Evolutionary conservation across 2,113 vertebrate genomes (phyloP).

Genomic region (Notothenia coriiceps): DNA sequence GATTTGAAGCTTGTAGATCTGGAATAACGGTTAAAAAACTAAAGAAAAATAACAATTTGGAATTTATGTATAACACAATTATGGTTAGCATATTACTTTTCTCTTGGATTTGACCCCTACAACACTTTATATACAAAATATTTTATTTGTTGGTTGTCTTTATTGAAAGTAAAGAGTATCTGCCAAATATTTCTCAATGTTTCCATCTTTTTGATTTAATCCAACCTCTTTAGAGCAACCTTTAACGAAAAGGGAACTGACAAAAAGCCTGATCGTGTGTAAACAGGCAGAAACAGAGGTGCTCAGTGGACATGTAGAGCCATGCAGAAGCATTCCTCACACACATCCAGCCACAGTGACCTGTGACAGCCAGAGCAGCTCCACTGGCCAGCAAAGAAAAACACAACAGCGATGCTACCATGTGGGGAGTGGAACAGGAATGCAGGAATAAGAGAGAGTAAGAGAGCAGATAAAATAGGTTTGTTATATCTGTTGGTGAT

Average conservation of each 20-base stretch:
- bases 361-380: constrained; percentile 74
- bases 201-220: background rate
- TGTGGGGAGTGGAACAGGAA: constrained; percentile 77
- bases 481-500: constrained; percentile 45
- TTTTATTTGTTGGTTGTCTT: background rate
- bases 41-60: background rate
- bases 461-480: constrained; percentile 22
- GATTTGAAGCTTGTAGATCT: background rate
- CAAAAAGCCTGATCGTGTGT: constrained; percentile 8
- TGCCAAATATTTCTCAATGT: background rate
- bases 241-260: background rate
- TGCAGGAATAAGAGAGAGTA: constrained; percentile 36
- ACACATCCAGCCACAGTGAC: constrained; percentile 76
- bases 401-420: constrained; percentile 55
- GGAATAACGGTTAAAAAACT: background rate
- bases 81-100: background rate
- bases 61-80: background rate
- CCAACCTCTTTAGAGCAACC: background rate
- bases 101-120: background rate
- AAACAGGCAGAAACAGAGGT: constrained; percentile 12
- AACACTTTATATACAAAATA: background rate
- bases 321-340: constrained; percentile 73
- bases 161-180: background rate
- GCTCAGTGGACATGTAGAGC: constrained; percentile 70
- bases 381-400: constrained; percentile 69